Evolutionary conservation across 2,888 invertebrate species (phyloP).

Genomic region (Tribolium freemani): DNA sequence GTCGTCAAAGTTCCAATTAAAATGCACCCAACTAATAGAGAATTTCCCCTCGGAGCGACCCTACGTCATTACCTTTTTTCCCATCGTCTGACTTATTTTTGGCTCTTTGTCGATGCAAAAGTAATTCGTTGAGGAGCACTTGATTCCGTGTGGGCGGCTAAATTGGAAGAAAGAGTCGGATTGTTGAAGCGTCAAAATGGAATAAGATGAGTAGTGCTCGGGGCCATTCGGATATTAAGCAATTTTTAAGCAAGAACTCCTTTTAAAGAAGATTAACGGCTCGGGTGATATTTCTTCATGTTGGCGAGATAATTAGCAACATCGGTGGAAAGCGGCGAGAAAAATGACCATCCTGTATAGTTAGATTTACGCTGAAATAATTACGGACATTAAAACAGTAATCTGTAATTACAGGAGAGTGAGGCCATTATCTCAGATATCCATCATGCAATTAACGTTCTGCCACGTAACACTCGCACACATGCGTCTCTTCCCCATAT

Average conservation of each 20-base stretch:
- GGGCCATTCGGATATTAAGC: slow-evolving; percentile 48
- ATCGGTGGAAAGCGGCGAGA: slow-evolving; percentile 16
- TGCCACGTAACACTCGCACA: slow-evolving; percentile 56
- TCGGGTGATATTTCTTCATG: slow-evolving; percentile 16
- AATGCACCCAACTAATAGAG: slow-evolving; percentile 29
- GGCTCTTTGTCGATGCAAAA: background rate
- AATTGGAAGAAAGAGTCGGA: slow-evolving; percentile 47
- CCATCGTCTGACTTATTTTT: background rate
- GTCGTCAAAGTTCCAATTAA: slow-evolving; percentile 40
- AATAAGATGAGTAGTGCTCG: slow-evolving; percentile 16
- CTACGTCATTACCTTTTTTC: background rate
- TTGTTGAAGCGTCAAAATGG: slow-evolving; percentile 42
- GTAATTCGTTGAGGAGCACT: slow-evolving; percentile 17
- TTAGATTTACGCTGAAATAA: slow-evolving; percentile 48
- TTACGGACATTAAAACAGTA: slow-evolving; percentile 53
- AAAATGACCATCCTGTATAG: slow-evolving; percentile 22
- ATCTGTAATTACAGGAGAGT: slow-evolving; percentile 56
- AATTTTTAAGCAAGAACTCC: slow-evolving; percentile 46
- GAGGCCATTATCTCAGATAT: slow-evolving; percentile 58
- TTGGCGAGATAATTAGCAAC: slow-evolving; percentile 29
- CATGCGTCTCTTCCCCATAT: slow-evolving; percentile 33
- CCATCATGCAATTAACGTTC: slow-evolving; percentile 59
- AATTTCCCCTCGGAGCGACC: background rate
- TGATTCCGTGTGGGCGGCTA: slow-evolving; percentile 46
- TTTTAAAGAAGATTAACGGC: slow-evolving; percentile 33